Conservation (phyloP, 2,113 vertebrate species). For the Salvator merianae region DNA sequence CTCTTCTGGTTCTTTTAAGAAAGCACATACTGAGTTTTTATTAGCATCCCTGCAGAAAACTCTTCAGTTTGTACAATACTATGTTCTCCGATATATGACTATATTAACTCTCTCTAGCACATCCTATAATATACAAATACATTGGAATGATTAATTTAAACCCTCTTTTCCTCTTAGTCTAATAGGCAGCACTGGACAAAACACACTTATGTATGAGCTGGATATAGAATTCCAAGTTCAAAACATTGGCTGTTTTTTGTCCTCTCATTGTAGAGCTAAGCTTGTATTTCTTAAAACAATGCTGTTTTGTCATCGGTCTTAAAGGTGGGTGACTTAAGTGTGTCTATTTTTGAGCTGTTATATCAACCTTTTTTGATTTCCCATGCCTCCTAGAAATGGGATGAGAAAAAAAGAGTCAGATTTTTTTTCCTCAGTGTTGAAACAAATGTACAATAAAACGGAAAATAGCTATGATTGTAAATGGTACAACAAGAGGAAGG, state of each 20-base stretch:
- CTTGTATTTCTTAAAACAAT: not conserved
- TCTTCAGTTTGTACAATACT: not conserved
- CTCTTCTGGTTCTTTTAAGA: not conserved
- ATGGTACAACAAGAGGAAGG: not conserved
- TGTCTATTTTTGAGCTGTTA: slow-evolving; percentile 1
- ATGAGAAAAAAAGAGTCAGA: not conserved
- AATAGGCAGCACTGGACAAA: not conserved
- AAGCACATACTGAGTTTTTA: not conserved
- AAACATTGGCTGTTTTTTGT: not conserved
- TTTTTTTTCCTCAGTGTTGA: not conserved
- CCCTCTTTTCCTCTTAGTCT: not conserved
- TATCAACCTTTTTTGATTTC: not conserved
- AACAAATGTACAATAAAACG: not conserved
- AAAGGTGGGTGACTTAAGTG: not conserved
- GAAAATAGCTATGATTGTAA: not conserved
- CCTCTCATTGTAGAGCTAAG: not conserved
- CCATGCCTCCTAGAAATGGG: not conserved
- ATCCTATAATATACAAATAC: not conserved
- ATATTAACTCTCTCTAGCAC: not conserved
- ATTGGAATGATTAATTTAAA: not conserved
- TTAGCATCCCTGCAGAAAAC: not conserved
- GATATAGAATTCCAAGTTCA: not conserved
- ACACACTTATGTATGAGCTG: not conserved
- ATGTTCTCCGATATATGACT: no score
- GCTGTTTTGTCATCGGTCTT: not conserved